Evolutionary conservation across 2,113 vertebrate genomes (phyloP), one percentile per base, ranked within the genome.

Genomic region (Chloebia gouldiae): DNA sequence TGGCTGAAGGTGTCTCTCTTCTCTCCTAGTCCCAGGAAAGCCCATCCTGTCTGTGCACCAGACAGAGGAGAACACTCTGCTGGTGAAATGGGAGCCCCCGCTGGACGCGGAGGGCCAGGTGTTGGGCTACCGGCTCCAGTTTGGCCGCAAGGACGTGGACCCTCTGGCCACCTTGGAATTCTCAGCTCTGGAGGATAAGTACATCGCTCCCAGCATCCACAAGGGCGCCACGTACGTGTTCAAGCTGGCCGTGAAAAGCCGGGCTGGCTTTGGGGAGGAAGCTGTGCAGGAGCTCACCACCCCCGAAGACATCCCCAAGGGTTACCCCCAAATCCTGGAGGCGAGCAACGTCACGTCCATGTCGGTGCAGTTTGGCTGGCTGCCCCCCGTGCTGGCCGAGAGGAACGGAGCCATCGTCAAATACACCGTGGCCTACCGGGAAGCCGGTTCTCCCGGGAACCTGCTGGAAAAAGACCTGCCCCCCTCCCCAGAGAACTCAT

Each of bases 381-480:
- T 98, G 93, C 99, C 99, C 6, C 99, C 99, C 0, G 98, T 99
- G 94, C 96, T 99, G 81, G 99, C 99, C 1, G 99, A 99, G 97
- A 98, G 99, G 90, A 99, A 99, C 2, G 99, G 99, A 9, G 97
- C 98, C 88, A 99, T 99, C 91, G 95, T 98, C 45, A 98, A 99
- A 91, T 99, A 99, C 98, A 99, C 99, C 12, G 98, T 99, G 97
- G 98, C 99, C n/a, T 99, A 98, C 96, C 97, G 99, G 90, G 98
- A 99, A 91, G 97, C 98, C 6, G 98, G 98, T 20, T 81, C 97
- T 31, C 81, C 93, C 13, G 98, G 98, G 80, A 97, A 97, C 40
- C 98, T 98, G 7, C 95, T 94, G 80, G 99, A 99, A 95, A 98
- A 99, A 25, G 98, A 97, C 73, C 97, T 99, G 78, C 97, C 98